Evolutionary conservation across 2,797 vertebrate species (phyloP).

Genomic region (Cheirogaleus major): DNA sequence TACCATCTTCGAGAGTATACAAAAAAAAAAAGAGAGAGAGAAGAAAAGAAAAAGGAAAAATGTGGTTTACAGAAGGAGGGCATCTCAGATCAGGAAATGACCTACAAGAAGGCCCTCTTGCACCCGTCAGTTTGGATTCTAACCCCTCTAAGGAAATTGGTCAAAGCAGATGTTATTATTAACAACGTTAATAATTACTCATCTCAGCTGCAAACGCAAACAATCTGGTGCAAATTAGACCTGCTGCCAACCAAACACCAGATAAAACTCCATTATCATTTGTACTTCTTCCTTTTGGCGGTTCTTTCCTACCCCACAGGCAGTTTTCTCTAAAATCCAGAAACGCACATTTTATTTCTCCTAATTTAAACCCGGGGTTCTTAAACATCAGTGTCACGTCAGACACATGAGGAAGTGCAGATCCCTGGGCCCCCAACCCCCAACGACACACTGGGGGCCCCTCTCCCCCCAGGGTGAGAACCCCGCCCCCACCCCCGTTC

Average conservation of each 20-base stretch:
- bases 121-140: background rate
- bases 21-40: no score
- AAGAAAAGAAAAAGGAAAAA: background rate
- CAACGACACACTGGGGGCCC: background rate
- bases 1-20: no score
- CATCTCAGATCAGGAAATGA: background rate
- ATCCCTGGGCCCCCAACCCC: background rate
- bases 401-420: background rate
- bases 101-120: background rate
- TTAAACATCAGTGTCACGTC: no score
- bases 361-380: background rate
- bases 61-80: fast-evolving
- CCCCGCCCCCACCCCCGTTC: fast-evolving
- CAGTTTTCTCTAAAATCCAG: background rate
- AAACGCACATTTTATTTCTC: background rate
- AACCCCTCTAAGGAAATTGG: background rate
- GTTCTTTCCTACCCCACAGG: background rate
- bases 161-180: background rate
- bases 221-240: no score
- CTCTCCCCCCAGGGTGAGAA: background rate
- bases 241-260: background rate
- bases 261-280: background rate
- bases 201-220: background rate
- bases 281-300: background rate
- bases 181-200: background rate